Conservation (phyloP, 1,140 invertebrate genomes). For the Elymnias hypermnestra region DNA sequence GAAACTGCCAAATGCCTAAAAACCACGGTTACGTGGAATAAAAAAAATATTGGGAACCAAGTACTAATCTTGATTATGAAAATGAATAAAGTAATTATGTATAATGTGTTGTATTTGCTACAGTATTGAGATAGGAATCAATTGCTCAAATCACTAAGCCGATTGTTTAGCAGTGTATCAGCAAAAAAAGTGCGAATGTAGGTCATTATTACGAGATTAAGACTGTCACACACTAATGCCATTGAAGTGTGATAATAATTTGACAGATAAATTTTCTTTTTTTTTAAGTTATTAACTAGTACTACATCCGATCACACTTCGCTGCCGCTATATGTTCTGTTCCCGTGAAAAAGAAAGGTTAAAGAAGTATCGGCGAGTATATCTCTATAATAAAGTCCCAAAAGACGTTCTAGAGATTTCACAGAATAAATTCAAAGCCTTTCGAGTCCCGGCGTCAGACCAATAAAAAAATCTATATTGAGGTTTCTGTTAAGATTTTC, state of each 20-base stretch:
- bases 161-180: conserved; percentile 22
- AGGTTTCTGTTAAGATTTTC: no score
- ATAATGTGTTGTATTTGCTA: conserved; percentile 9
- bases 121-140: conserved; percentile 20
- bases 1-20: no score
- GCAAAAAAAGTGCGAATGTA: conserved; percentile 32
- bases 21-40: neutral
- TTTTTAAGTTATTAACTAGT: no score
- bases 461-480: no score
- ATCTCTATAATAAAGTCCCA: no score
- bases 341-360: no score
- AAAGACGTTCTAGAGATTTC: no score
- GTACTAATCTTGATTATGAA: neutral
- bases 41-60: neutral
- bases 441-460: no score
- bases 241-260: conserved; percentile 20
- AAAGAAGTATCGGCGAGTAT: no score
- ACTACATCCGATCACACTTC: no score
- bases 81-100: neutral
- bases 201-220: conserved; percentile 28
- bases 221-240: conserved; percentile 13
- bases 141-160: conserved; percentile 25
- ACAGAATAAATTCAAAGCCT: no score
- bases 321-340: no score
- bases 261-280: conserved; percentile 15